These are phyloP conservation scores for Pyrrhosoma nymphula DNA, from an alignment of 2,888 invertebrate genomes.

Conservation along the genomic window DNA sequence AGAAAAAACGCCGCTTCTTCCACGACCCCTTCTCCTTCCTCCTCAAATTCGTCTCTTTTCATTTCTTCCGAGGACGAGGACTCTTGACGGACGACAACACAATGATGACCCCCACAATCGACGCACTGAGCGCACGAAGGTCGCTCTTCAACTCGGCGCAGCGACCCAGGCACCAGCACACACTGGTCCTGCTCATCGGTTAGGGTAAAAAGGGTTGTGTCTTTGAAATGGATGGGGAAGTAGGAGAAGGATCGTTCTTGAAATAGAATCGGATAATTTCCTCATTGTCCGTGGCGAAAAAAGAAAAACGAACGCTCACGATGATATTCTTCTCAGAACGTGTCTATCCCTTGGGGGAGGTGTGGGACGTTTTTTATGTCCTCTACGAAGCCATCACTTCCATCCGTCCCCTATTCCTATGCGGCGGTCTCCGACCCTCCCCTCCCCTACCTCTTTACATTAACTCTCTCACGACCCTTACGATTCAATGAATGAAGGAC, in stretches of 20 bases:
- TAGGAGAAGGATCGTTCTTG: not conserved
- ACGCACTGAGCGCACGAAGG: not conserved
- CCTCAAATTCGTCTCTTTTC: not conserved
- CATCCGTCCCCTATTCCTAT: not conserved
- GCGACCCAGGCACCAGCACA: not conserved
- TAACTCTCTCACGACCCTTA: not conserved
- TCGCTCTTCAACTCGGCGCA: not conserved
- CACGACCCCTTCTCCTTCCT: not conserved
- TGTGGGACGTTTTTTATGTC: not conserved
- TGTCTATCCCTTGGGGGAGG: not conserved
- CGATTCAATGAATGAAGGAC: not conserved
- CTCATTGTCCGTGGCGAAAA: not conserved
- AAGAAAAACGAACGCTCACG: not conserved
- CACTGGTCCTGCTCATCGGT: not conserved
- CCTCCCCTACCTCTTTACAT: not conserved
- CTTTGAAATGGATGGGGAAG: not conserved
- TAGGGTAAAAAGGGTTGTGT: not conserved
- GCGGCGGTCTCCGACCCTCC: not conserved
- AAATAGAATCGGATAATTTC: not conserved
- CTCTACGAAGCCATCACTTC: not conserved
- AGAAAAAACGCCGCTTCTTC: not conserved
- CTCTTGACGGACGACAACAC: not conserved
- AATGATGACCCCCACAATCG: not conserved
- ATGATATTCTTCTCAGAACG: not conserved
- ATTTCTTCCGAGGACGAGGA: not conserved